phyloP scores from a whole-genome alignment of 2,888 invertebrate species.

The Xylophagus ater region DNA sequence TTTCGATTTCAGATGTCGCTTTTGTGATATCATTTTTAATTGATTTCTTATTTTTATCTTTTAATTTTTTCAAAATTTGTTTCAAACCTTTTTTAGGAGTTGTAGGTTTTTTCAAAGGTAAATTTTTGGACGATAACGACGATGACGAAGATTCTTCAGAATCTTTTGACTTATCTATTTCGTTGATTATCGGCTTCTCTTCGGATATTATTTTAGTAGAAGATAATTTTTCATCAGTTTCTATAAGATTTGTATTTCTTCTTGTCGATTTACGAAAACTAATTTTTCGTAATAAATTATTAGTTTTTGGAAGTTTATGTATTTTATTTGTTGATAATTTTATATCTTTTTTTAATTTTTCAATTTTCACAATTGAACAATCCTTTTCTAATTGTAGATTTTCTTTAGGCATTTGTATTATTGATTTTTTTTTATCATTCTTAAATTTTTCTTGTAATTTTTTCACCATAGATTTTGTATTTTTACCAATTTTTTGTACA shows the following conservation, averaged over 20 bases:
- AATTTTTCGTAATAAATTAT: conserved; percentile 23
- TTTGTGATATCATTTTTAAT: background rate
- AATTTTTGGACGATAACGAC: background rate
- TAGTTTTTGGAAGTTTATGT: conserved; percentile 21
- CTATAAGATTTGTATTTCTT: conserved; percentile 27
- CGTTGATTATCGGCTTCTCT: conserved; percentile 2
- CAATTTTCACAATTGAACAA: too few relatives aligned
- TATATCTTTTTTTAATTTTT: too few relatives aligned
- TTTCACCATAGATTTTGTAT: conserved; percentile 19
- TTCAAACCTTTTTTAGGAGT: background rate
- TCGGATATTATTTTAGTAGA: conserved; percentile 22
- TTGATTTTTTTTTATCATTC: conserved; percentile 7
- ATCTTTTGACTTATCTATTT: conserved; percentile 6
- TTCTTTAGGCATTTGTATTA: conserved; percentile 5
- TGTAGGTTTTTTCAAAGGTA: background rate
- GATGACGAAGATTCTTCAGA: background rate
- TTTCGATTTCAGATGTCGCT: background rate
- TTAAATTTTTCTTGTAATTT: conserved; percentile 15
- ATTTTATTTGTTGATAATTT: conserved; percentile 18
- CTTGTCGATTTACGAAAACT: conserved; percentile 15
- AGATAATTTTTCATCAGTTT: conserved; percentile 11
- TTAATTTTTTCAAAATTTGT: background rate
- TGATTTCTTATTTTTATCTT: background rate
- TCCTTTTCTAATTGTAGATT: conserved; percentile 11
- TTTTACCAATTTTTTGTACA: conserved; percentile 17